Conservation (phyloP, 2,797 vertebrate species). For the Ptychadena robeensis region DNA sequence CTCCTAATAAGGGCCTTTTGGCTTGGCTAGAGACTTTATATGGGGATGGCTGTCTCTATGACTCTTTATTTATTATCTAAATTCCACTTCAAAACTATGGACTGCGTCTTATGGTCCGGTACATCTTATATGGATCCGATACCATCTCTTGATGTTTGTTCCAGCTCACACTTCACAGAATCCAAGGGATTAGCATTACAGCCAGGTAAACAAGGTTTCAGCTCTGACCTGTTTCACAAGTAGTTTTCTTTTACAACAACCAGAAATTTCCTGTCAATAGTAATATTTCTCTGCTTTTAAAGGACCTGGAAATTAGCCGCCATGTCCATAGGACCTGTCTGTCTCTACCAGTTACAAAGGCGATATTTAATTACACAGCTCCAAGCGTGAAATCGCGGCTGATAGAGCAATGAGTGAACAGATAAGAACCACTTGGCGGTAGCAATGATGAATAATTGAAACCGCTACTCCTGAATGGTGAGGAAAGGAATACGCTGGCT, state of each 20-base stretch:
- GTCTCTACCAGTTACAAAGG: conserved; percentile 11
- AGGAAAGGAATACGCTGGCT: background rate
- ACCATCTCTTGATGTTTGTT: too few relatives aligned
- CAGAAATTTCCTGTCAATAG: background rate
- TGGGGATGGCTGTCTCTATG: too few relatives aligned
- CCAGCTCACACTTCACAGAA: too few relatives aligned
- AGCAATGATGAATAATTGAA: conserved; percentile 51
- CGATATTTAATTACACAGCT: conserved; percentile 35
- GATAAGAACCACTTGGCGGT: conserved; percentile 8
- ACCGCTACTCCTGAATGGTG: conserved; percentile 1
- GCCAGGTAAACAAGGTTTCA: too few relatives aligned
- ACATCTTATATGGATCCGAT: too few relatives aligned
- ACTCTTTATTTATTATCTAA: too few relatives aligned
- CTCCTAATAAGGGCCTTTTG: too few relatives aligned
- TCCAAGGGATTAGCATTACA: too few relatives aligned
- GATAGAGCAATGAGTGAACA: conserved; percentile 8
- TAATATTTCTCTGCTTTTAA: background rate
- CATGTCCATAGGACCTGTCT: background rate
- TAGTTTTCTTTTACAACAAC: background rate
- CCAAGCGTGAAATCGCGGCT: background rate
- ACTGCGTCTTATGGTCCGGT: too few relatives aligned
- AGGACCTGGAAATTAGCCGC: background rate
- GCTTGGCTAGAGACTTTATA: too few relatives aligned
- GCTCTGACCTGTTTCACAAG: too few relatives aligned
- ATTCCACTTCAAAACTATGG: too few relatives aligned